phyloP scores from a whole-genome alignment of 2,113 vertebrate genomes.

The Phoxinus phoxinus region DNA sequence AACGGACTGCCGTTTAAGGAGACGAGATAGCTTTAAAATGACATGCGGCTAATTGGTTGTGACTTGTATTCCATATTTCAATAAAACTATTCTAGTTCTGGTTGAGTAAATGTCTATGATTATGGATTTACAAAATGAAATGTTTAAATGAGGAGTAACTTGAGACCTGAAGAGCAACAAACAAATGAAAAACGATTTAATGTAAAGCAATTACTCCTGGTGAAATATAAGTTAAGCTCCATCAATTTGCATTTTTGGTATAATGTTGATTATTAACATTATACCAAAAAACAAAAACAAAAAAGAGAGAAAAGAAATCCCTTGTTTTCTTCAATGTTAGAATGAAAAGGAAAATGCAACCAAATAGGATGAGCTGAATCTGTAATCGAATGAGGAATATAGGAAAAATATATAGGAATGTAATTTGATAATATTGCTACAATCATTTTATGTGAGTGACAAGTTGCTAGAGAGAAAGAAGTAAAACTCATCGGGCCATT shows the following conservation, averaged over 20 bases:
- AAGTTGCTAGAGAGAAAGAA: no score
- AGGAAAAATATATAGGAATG: no score
- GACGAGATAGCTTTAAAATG: not conserved
- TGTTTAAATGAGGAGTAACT: not conserved
- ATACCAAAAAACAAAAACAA: no score
- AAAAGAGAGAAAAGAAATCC: not conserved
- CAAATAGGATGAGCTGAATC: no score
- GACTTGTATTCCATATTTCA: not conserved
- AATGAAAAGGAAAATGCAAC: not conserved
- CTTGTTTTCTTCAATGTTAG: not conserved
- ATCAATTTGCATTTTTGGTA: not conserved
- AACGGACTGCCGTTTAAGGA: not conserved
- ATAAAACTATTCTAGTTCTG: slow-evolving; percentile 15
- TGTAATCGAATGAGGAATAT: no score
- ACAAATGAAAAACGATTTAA: not conserved
- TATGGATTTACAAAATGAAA: not conserved
- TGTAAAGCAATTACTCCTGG: not conserved
- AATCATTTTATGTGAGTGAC: no score
- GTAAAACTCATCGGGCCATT: no score
- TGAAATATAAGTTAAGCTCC: not conserved
- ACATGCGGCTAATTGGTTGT: slow-evolving; percentile 1
- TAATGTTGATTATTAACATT: not conserved
- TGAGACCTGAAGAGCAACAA: not conserved
- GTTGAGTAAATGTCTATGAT: not conserved
- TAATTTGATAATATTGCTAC: no score